phyloP scores from a whole-genome alignment of 1,140 invertebrate species.

The Aricia agestis region DNA sequence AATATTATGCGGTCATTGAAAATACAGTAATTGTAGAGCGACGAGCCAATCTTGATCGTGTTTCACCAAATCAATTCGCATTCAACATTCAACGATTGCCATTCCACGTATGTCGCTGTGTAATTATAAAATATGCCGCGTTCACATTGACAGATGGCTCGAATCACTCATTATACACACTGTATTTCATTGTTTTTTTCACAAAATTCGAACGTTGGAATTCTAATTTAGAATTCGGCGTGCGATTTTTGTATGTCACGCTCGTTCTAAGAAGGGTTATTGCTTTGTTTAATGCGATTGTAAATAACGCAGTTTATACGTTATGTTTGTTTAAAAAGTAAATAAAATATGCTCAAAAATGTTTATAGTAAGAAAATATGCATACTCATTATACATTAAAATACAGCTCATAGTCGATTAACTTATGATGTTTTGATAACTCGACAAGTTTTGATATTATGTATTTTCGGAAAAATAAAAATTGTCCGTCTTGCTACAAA shows the following conservation, averaged over 20 bases:
- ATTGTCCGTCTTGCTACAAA: too few relatives aligned
- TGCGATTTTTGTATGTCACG: conserved; percentile 62
- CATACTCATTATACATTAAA: too few relatives aligned
- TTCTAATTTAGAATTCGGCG: conserved; percentile 55
- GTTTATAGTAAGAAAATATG: too few relatives aligned
- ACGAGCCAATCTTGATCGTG: conserved; percentile 56
- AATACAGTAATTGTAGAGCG: conserved; percentile 1
- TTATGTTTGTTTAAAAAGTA: background rate
- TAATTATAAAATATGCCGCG: conserved; percentile 64
- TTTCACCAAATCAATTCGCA: conserved; percentile 38
- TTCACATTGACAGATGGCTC: conserved; percentile 56
- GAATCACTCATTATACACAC: conserved; percentile 54
- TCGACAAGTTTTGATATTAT: too few relatives aligned
- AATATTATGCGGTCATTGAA: background rate
- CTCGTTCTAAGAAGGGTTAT: conserved; percentile 65
- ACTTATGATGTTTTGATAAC: too few relatives aligned
- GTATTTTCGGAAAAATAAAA: too few relatives aligned
- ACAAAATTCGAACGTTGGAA: conserved; percentile 47
- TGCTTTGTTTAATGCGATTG: conserved; percentile 44
- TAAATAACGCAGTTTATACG: background rate
- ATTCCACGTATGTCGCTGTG: conserved; percentile 51
- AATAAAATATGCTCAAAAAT: too few relatives aligned
- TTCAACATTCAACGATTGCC: conserved; percentile 52
- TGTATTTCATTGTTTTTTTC: conserved; percentile 69
- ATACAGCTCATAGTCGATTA: too few relatives aligned